Evolutionary conservation across 2,888 invertebrate genomes (phyloP).

Genomic region (Platycnemis pennipes): DNA sequence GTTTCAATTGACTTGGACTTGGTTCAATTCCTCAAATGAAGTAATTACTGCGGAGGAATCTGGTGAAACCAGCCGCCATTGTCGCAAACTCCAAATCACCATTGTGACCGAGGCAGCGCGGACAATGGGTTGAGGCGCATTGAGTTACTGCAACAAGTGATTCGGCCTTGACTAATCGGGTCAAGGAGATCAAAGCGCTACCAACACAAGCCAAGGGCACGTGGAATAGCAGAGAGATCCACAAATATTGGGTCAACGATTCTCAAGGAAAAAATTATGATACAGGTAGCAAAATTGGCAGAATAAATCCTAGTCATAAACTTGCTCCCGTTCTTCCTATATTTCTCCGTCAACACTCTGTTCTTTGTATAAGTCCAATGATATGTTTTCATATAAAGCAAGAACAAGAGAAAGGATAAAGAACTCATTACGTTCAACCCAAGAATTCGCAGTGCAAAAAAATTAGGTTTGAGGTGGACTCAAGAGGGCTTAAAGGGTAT

Average conservation of each 20-base stretch:
- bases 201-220: not conserved
- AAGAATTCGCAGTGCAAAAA: too few relatives aligned
- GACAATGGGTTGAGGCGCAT: not conserved
- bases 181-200: not conserved
- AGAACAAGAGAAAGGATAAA: too few relatives aligned
- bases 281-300: not conserved
- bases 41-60: constrained; percentile 18
- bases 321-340: too few relatives aligned
- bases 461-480: too few relatives aligned
- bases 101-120: not conserved
- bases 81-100: not conserved
- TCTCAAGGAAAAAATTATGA: not conserved
- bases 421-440: too few relatives aligned
- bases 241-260: not conserved
- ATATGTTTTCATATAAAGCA: too few relatives aligned
- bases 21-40: not conserved
- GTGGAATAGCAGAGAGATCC: not conserved
- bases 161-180: not conserved
- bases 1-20: not conserved
- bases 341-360: too few relatives aligned
- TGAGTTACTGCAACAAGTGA: constrained; percentile 12
- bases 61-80: not conserved
- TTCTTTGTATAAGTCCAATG: too few relatives aligned
- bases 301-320: not conserved
- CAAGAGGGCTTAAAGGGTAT: too few relatives aligned